Conservation (phyloP, 2,888 invertebrate genomes). For the Polyommatus icarus region DNA sequence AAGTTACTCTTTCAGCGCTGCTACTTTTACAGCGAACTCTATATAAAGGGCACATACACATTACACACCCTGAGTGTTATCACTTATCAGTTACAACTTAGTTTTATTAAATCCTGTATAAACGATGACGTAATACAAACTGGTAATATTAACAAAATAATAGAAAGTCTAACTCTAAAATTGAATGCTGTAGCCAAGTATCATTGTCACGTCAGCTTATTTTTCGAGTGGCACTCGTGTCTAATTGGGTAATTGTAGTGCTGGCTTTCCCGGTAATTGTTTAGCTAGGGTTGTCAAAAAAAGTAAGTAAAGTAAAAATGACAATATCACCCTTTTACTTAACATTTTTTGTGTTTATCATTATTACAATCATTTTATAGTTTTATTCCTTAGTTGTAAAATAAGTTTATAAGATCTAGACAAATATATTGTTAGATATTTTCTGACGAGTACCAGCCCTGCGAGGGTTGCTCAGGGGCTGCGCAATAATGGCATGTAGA, state of each 20-base stretch:
- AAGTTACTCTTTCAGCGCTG: no score
- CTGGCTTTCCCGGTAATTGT: slow-evolving; percentile 13
- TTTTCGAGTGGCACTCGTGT: not conserved
- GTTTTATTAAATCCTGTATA: no score
- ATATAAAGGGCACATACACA: not conserved
- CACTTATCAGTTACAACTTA: no score
- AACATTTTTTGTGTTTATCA: not conserved
- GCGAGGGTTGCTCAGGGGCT: not conserved
- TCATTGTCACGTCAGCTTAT: slow-evolving; percentile 13
- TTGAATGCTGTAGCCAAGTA: not conserved
- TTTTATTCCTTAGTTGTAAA: not conserved
- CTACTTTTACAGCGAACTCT: no score
- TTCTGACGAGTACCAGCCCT: not conserved
- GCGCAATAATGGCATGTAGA: slow-evolving; percentile 3
- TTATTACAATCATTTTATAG: not conserved
- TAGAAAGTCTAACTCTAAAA: not conserved
- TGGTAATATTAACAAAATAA: no score
- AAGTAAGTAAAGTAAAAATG: not conserved
- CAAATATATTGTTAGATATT: not conserved
- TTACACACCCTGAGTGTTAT: not conserved
- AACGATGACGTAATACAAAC: no score
- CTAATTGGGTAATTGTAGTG: slow-evolving; percentile 15
- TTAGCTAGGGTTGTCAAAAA: slow-evolving; percentile 8
- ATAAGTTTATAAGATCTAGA: not conserved
- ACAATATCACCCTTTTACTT: not conserved